A percentile compares a stretch with the other conserved stretches of the same genome.
phyloP scores from a whole-genome alignment of 1,140 invertebrate genomes.

The Drosophila tsacasi region DNA sequence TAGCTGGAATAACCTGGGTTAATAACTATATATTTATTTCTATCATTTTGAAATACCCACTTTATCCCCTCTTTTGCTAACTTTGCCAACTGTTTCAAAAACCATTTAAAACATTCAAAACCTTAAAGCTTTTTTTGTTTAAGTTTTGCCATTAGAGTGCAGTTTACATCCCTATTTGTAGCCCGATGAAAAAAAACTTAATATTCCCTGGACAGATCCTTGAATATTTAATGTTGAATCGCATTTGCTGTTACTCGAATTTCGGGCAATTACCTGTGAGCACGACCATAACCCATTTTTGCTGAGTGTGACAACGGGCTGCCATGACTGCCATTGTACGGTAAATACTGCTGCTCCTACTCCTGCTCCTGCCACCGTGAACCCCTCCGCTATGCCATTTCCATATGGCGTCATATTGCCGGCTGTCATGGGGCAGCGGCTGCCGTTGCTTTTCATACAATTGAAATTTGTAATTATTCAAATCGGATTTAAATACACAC shows the following conservation, averaged over 20 bases:
- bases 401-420: conserved; percentile 80
- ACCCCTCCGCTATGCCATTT: conserved; percentile 57
- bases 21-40: no score
- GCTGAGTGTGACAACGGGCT: conserved; percentile 19
- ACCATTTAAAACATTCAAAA: no score
- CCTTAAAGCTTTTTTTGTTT: background rate
- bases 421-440: conserved; percentile 46
- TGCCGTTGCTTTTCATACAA: conserved; percentile 72
- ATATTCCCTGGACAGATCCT: background rate
- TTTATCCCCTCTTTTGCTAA: no score
- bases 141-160: background rate
- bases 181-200: background rate
- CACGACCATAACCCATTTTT: background rate
- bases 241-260: background rate
- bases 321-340: conserved; percentile 56
- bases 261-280: background rate
- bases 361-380: background rate
- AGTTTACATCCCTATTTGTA: background rate
- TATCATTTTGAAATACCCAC: no score
- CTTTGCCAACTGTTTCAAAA: no score
- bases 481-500: conserved; percentile 81
- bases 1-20: no score
- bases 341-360: conserved; percentile 55
- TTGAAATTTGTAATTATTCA: conserved; percentile 84
- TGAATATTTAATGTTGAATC: background rate